Conservation (phyloP, 2,797 vertebrate genomes). For the Micropoecilia bifurca region DNA sequence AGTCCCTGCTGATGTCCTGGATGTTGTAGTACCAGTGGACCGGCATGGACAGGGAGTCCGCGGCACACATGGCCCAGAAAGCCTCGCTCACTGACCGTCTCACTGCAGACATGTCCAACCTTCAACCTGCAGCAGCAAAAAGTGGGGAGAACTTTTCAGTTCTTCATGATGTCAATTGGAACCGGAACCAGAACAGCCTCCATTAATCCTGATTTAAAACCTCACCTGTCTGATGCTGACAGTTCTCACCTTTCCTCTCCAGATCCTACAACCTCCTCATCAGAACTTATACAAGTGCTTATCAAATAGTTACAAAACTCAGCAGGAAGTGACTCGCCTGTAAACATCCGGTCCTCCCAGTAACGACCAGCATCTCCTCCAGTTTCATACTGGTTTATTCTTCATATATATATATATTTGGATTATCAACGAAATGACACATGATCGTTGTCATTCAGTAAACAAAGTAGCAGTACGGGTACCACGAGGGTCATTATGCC, state of each 20-base stretch:
- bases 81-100: conserved; percentile 52
- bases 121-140: not conserved
- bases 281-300: conserved; percentile 42
- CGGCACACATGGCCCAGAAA: conserved; percentile 73
- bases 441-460: not conserved
- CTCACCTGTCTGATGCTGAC: not conserved
- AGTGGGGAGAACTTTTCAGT: too few species aligned
- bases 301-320: conserved; percentile 57
- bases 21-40: conserved; percentile 80
- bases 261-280: not conserved
- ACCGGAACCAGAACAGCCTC: not conserved
- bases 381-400: not conserved
- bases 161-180: not conserved
- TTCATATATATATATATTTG: not conserved
- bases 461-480: not conserved
- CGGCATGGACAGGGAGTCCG: conserved; percentile 76
- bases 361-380: not conserved
- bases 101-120: conserved; percentile 42
- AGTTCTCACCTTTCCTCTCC: not conserved
- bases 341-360: not conserved
- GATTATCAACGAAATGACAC: not conserved
- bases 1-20: conserved; percentile 68
- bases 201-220: not conserved
- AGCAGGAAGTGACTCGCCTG: conserved; percentile 39
- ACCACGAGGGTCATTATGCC: not conserved